A percentile compares a stretch with the other conserved stretches of the same genome.
Conservation (phyloP, 2,113 vertebrate species). For the Jacana jacana region DNA sequence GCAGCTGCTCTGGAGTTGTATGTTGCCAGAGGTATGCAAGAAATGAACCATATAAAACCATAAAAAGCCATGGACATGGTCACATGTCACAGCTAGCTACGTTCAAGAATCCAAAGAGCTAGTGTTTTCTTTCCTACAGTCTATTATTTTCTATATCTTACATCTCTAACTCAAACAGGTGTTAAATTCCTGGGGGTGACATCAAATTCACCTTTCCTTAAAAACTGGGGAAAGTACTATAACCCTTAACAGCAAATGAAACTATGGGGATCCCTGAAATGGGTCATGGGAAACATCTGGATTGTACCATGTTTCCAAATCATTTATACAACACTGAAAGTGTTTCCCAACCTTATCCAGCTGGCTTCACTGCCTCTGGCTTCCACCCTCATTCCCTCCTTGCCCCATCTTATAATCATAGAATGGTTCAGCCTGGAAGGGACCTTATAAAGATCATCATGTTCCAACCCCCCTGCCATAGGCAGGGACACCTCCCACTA, state of each 20-base stretch:
- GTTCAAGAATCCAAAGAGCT: not conserved
- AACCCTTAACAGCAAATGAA: not conserved
- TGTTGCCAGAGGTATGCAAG: not conserved
- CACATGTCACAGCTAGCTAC: not conserved
- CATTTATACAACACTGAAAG: not conserved
- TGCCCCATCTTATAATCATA: not conserved
- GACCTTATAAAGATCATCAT: too few relatives aligned
- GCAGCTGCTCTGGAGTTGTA: not conserved
- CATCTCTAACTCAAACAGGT: not conserved
- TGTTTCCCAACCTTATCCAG: not conserved
- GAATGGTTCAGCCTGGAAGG: too few relatives aligned
- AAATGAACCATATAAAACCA: not conserved
- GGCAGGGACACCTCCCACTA: too few relatives aligned
- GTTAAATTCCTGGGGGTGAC: not conserved
- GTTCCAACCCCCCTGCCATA: too few relatives aligned
- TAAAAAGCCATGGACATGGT: rapidly evolving
- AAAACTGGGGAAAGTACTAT: not conserved
- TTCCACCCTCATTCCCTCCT: not conserved
- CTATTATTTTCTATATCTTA: not conserved
- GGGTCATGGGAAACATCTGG: not conserved
- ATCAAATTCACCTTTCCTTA: not conserved
- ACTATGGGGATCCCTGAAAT: not conserved
- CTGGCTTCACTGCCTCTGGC: not conserved
- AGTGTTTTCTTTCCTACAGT: not conserved
- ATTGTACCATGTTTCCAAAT: not conserved